Evolutionary conservation across 2,888 invertebrate species (phyloP).

Genomic region (Morpho achilles): DNA sequence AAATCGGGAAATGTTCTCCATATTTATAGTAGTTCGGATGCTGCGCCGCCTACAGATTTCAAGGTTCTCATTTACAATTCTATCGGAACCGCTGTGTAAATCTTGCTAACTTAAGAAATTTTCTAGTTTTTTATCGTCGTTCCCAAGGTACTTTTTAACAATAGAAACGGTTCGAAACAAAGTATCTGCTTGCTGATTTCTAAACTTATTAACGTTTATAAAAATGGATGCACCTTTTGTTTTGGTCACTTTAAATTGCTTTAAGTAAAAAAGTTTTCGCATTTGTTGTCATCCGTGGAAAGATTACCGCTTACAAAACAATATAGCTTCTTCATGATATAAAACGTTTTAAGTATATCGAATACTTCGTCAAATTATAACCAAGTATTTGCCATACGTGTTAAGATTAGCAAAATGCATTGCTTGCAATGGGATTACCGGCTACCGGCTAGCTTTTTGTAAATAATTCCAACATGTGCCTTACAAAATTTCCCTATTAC

Average conservation of each 20-base stretch:
- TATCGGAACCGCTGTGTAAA: neutral
- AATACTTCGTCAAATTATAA: no score
- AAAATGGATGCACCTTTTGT: neutral
- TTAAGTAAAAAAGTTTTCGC: neutral
- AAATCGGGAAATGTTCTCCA: no score
- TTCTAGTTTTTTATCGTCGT: neutral
- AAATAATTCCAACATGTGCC: no score
- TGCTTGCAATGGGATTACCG: no score
- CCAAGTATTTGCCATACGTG: no score
- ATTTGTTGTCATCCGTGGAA: neutral
- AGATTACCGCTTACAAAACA: neutral
- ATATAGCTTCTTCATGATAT: no score
- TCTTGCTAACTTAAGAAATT: neutral
- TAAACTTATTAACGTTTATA: constrained; percentile 1
- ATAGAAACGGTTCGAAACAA: constrained; percentile 3
- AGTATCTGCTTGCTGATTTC: neutral
- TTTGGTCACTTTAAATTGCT: neutral
- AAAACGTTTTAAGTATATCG: no score
- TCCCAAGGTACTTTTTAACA: neutral
- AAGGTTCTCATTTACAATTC: neutral
- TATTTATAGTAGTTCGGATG: no score
- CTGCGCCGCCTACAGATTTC: neutral
- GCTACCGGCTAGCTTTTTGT: no score
- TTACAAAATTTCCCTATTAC: no score
- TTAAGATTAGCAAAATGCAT: no score